Evolutionary conservation across 1,140 invertebrate genomes (phyloP).

Genomic region (Calephelis nemesis): DNA sequence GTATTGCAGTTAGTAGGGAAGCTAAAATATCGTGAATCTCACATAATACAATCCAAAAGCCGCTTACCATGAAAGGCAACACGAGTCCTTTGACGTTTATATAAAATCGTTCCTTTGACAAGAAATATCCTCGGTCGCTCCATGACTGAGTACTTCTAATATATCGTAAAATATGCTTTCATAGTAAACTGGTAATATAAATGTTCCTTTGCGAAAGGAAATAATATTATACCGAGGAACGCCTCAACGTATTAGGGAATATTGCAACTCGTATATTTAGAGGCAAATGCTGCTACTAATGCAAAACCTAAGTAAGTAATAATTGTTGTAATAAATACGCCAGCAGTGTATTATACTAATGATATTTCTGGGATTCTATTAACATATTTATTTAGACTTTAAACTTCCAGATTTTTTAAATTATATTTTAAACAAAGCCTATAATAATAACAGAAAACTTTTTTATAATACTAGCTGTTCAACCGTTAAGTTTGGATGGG

Average conservation of each 20-base stretch:
- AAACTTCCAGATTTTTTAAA: too few species aligned
- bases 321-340: background rate
- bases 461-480: too few species aligned
- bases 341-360: too few species aligned
- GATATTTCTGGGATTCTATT: too few species aligned
- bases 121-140: constrained; percentile 47
- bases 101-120: constrained; percentile 45
- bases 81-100: constrained; percentile 44
- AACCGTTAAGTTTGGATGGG: too few species aligned
- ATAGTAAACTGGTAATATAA: constrained; percentile 8
- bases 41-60: constrained; percentile 31
- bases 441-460: too few species aligned
- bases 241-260: background rate
- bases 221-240: constrained; percentile 3
- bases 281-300: constrained; percentile 2
- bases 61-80: constrained; percentile 35
- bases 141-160: constrained; percentile 38
- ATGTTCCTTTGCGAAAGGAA: constrained; percentile 12
- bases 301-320: background rate
- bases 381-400: too few species aligned
- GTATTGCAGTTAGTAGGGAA: background rate
- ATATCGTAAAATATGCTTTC: constrained; percentile 5
- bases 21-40: constrained; percentile 17
- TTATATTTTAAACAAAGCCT: too few species aligned
- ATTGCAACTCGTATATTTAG: background rate